A percentile compares a stretch with the other conserved stretches of the same genome.
These are phyloP conservation scores for Oreochromis niloticus DNA, from an alignment of 2,113 vertebrate species.

Conservation along the genomic window DNA sequence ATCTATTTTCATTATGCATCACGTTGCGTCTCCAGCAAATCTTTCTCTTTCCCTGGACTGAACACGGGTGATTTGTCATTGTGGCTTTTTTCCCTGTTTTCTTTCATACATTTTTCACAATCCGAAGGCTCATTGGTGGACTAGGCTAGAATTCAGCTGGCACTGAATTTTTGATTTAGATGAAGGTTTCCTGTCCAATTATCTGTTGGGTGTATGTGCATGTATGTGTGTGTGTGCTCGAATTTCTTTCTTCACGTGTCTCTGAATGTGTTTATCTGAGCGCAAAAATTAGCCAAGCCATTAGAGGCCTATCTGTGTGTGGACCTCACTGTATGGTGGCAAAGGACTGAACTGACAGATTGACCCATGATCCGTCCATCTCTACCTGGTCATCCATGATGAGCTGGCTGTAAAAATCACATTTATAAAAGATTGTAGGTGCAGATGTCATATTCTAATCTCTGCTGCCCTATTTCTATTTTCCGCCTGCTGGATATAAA, in stretches of 20 bases:
- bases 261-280: not conserved
- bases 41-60: conserved; percentile 53
- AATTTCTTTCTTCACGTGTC: not conserved
- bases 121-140: conserved; percentile 46
- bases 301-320: not conserved
- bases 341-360: not conserved
- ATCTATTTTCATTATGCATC: conserved; percentile 67
- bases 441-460: not conserved
- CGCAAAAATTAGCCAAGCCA: conserved; percentile 8
- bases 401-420: not conserved
- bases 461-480: not conserved
- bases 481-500: not conserved
- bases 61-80: conserved; percentile 60
- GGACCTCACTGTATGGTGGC: not conserved
- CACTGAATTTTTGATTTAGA: conserved; percentile 47
- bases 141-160: conserved; percentile 52
- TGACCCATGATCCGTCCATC: conserved; percentile 4
- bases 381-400: not conserved
- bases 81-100: conserved; percentile 43
- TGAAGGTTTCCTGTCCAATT: conserved; percentile 53
- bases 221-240: not conserved
- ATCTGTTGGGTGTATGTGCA: conserved; percentile 2
- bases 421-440: not conserved
- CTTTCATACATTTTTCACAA: conserved; percentile 51
- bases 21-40: conserved; percentile 52